phyloP scores from a whole-genome alignment of 2,797 vertebrate genomes.

The Pagetopsis macropterus region DNA sequence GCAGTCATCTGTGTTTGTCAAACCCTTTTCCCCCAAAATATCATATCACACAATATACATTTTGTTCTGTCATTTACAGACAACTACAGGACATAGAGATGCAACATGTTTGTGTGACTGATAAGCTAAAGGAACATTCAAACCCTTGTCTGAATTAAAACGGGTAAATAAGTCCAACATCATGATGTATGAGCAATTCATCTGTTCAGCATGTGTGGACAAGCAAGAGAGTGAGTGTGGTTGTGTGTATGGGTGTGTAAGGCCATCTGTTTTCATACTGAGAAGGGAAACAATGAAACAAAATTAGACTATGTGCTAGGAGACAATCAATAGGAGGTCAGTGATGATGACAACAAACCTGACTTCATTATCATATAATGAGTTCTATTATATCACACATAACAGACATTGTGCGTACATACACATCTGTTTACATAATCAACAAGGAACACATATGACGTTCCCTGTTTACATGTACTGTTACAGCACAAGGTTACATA shows the following conservation, averaged over 20 bases:
- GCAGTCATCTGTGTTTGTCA: no score
- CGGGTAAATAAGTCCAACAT: slow-evolving; percentile 11
- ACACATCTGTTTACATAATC: slow-evolving; percentile 35
- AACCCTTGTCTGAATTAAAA: not conserved
- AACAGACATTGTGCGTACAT: slow-evolving; percentile 20
- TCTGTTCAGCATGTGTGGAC: slow-evolving; percentile 32
- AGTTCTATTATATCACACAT: slow-evolving; percentile 8
- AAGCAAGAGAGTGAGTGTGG: slow-evolving; percentile 29
- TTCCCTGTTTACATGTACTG: not conserved
- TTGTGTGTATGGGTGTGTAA: slow-evolving; percentile 32
- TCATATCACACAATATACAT: not conserved
- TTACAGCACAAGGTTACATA: slow-evolving; percentile 16
- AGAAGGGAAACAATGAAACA: slow-evolving; percentile 63
- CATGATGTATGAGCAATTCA: not conserved
- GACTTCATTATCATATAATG: slow-evolving; percentile 52
- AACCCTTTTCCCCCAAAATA: not conserved
- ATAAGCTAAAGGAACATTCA: not conserved
- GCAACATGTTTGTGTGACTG: not conserved
- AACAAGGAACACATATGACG: slow-evolving; percentile 25
- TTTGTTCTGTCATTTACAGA: not conserved
- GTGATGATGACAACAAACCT: slow-evolving; percentile 43
- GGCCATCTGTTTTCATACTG: slow-evolving; percentile 64
- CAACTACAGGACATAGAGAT: not conserved
- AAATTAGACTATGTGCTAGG: slow-evolving; percentile 49
- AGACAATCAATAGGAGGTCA: slow-evolving; percentile 39